Percentiles rank a stretch among this genome's conserved stretches.
Evolutionary conservation across 2,888 invertebrate genomes (phyloP).

Genomic region (Agriotes lineatus): DNA sequence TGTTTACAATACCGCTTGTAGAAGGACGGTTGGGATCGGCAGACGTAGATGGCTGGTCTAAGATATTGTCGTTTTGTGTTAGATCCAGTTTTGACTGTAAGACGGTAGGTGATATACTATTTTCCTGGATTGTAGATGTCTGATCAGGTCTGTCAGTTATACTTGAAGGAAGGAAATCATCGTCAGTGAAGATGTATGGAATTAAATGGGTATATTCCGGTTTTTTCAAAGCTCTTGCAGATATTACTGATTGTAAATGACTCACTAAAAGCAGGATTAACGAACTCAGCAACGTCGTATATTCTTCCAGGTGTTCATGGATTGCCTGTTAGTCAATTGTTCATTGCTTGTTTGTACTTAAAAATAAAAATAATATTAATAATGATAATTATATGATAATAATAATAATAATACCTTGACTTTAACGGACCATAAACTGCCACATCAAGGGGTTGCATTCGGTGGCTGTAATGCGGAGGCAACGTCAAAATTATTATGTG

Average conservation of each 20-base stretch:
- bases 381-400: too few relatives aligned
- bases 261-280: not conserved
- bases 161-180: not conserved
- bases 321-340: too few relatives aligned
- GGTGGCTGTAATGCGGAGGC: too few relatives aligned
- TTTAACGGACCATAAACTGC: not conserved
- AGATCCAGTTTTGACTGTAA: not conserved
- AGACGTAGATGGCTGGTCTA: constrained; percentile 1
- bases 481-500: too few relatives aligned
- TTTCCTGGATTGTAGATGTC: too few relatives aligned
- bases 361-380: too few relatives aligned
- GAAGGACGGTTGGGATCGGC: constrained; percentile 1
- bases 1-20: too few relatives aligned
- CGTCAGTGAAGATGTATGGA: not conserved
- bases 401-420: too few relatives aligned
- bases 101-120: not conserved
- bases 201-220: not conserved
- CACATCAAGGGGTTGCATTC: not conserved
- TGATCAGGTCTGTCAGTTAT: not conserved
- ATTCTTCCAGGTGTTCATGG: not conserved
- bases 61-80: not conserved
- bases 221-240: not conserved
- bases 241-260: not conserved
- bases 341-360: too few relatives aligned
- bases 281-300: not conserved